These are phyloP conservation scores for Diaphora mendica DNA, from an alignment of 2,888 invertebrate species.

Conservation along the genomic window DNA sequence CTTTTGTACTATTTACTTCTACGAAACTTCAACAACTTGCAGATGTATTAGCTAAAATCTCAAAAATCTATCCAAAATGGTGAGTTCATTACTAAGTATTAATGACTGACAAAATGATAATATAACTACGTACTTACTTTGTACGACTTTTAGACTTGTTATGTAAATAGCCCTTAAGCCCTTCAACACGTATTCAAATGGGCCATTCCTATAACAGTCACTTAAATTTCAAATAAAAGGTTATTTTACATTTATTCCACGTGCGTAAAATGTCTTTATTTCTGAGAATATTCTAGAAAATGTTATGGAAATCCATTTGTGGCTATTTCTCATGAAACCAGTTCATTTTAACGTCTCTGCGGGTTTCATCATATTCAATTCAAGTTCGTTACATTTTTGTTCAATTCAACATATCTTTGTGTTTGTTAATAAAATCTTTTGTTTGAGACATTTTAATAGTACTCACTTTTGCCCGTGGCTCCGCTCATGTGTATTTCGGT, in stretches of 20 bases:
- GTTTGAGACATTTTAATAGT: too few relatives aligned
- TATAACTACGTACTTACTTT: background rate
- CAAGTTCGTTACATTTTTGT: constrained; percentile 47
- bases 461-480: too few relatives aligned
- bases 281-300: constrained; percentile 43
- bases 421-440: background rate
- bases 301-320: constrained; percentile 39
- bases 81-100: background rate
- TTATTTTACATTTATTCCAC: constrained; percentile 15
- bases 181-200: constrained; percentile 9
- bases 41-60: too few relatives aligned
- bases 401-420: constrained; percentile 41
- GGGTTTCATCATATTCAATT: constrained; percentile 48
- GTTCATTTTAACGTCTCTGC: constrained; percentile 37
- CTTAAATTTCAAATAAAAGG: constrained; percentile 13
- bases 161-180: constrained; percentile 10
- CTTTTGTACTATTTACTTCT: too few relatives aligned
- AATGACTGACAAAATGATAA: background rate
- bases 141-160: background rate
- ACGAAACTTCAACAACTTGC: too few relatives aligned
- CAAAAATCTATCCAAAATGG: too few relatives aligned
- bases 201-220: background rate
- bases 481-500: too few relatives aligned
- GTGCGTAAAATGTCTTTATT: constrained; percentile 11
- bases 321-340: constrained; percentile 52